These are phyloP conservation scores for Brachyalestes nurse DNA, from an alignment of 2,797 vertebrate genomes.

Conservation along the genomic window DNA sequence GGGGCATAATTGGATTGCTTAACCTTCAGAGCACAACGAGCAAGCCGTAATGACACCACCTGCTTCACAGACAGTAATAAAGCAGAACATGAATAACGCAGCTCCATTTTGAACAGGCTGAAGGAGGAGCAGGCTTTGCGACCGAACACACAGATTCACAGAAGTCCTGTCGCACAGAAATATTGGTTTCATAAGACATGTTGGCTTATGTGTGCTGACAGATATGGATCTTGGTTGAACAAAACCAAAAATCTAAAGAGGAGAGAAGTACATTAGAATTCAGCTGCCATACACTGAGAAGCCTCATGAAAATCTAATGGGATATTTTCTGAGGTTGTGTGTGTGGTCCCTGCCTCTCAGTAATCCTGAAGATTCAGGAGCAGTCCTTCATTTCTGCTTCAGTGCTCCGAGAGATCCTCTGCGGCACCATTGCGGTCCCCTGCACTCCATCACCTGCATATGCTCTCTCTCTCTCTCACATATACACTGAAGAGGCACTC, in stretches of 20 bases:
- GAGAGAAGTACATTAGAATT: constrained; percentile 15
- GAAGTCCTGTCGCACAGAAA: neutral
- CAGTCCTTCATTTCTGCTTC: constrained; percentile 47
- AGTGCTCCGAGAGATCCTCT: constrained; percentile 41
- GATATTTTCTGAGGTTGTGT: neutral
- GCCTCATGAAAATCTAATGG: constrained; percentile 27
- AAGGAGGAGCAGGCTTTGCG: constrained; percentile 61
- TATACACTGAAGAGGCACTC: neutral
- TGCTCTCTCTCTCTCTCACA: neutral
- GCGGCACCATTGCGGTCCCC: constrained; percentile 31
- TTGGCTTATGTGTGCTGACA: neutral
- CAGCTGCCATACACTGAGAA: neutral
- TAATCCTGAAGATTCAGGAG: constrained; percentile 44
- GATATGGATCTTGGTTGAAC: neutral
- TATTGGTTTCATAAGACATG: neutral
- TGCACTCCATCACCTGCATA: constrained; percentile 38
- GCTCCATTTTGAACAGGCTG: neutral
- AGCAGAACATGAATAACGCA: constrained; percentile 16
- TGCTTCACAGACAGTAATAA: constrained; percentile 57
- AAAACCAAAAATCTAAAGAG: neutral
- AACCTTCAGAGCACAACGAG: constrained; percentile 82
- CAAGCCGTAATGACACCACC: constrained; percentile 76
- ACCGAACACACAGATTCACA: constrained; percentile 49
- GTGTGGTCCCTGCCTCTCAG: neutral
- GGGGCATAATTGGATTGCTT: constrained; percentile 80